Conservation (phyloP, 2,888 invertebrate genomes). For the Lapara coniferarum region DNA sequence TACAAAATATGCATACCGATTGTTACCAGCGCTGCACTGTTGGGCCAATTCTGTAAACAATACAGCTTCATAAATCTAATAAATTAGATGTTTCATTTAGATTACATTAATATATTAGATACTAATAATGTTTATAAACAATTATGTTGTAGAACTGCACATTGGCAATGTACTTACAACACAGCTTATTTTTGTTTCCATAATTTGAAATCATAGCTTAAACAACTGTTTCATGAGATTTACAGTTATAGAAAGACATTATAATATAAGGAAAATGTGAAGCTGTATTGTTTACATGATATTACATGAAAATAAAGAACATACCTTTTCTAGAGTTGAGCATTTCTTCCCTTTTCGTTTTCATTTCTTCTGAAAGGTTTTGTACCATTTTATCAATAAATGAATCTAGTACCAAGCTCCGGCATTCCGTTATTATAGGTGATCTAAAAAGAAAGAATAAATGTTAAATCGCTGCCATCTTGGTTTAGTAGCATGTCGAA, state of each 20-base stretch:
- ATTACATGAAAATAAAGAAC: slow-evolving; percentile 20
- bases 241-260: neutral
- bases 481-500: neutral
- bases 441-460: slow-evolving; percentile 49
- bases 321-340: slow-evolving; percentile 78
- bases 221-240: neutral
- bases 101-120: neutral
- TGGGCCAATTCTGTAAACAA: slow-evolving; percentile 73
- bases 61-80: slow-evolving; percentile 71
- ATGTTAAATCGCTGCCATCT: slow-evolving; percentile 1
- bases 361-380: slow-evolving; percentile 84
- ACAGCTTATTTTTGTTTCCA: slow-evolving; percentile 4
- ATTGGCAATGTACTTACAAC: slow-evolving; percentile 1
- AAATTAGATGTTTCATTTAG: slow-evolving; percentile 29
- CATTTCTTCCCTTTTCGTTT: slow-evolving; percentile 80
- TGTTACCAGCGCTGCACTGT: slow-evolving; percentile 46
- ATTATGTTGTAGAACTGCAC: slow-evolving; percentile 2
- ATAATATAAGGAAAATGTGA: slow-evolving; percentile 42
- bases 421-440: slow-evolving; percentile 76
- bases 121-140: neutral
- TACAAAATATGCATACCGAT: slow-evolving; percentile 59
- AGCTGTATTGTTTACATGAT: slow-evolving; percentile 68
- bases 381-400: slow-evolving; percentile 88
- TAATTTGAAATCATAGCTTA: slow-evolving; percentile 30
- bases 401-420: slow-evolving; percentile 87